A percentile compares a stretch with the other conserved stretches of the same genome.
phyloP scores from a whole-genome alignment of 2,797 vertebrate genomes.

The Knipowitschia caucasica region DNA sequence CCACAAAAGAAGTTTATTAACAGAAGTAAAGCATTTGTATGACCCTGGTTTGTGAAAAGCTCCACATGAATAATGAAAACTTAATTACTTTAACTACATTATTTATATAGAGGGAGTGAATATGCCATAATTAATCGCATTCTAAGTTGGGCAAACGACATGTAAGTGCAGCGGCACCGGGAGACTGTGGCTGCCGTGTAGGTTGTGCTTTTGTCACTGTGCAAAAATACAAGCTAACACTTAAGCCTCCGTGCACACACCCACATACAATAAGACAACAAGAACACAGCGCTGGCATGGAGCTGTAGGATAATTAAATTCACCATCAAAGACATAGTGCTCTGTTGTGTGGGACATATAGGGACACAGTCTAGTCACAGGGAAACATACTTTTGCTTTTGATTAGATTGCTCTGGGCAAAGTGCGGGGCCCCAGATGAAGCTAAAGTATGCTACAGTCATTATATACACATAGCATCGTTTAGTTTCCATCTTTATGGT shows the following conservation, averaged over 20 bases:
- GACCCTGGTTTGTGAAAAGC: too few species aligned
- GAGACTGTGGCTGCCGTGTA: constrained; percentile 53
- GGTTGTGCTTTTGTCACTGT: constrained; percentile 61
- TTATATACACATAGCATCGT: too few species aligned
- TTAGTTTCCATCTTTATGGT: too few species aligned
- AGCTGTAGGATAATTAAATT: constrained; percentile 54
- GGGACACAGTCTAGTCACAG: constrained; percentile 9
- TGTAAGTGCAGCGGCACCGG: constrained; percentile 31
- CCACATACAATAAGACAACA: constrained; percentile 72
- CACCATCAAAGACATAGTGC: constrained; percentile 37
- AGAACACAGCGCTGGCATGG: constrained; percentile 50
- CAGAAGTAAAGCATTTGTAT: too few species aligned
- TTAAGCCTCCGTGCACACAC: constrained; percentile 65
- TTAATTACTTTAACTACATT: too few species aligned
- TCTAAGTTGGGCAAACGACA: background rate
- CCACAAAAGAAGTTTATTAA: too few species aligned
- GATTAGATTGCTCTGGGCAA: too few species aligned
- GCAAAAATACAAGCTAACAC: constrained; percentile 68
- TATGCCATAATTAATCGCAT: constrained; percentile 25
- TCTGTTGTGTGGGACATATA: constrained; percentile 27
- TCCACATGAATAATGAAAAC: too few species aligned
- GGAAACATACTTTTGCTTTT: too few species aligned
- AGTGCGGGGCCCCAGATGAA: too few species aligned
- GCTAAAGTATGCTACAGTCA: too few species aligned
- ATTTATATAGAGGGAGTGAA: constrained; percentile 7